A percentile compares a stretch with the other conserved stretches of the same genome.
Evolutionary conservation across 2,888 invertebrate species (phyloP).

Genomic region (Palloptera scutellata): DNA sequence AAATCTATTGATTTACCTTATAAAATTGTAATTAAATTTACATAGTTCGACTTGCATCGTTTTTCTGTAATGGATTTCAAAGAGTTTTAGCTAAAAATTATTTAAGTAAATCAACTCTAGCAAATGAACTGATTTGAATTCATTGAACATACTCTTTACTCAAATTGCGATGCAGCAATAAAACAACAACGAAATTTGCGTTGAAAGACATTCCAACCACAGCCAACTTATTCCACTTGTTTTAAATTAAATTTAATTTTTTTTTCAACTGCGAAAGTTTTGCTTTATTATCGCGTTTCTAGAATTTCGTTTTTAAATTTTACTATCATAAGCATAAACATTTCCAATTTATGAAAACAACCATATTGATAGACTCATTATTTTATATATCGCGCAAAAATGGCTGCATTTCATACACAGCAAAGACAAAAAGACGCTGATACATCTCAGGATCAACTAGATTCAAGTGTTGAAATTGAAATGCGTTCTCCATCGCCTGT

Average conservation of each 20-base stretch:
- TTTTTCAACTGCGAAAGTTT: too few species aligned
- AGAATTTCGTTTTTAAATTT: neutral
- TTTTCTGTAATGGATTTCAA: too few species aligned
- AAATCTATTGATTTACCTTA: too few species aligned
- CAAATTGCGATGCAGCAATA: too few species aligned
- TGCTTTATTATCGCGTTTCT: too few species aligned
- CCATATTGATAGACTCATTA: too few species aligned
- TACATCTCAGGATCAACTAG: conserved; percentile 24
- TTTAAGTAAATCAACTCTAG: too few species aligned
- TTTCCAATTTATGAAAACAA: conserved; percentile 3
- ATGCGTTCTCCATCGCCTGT: conserved; percentile 56
- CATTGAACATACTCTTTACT: too few species aligned
- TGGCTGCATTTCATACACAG: conserved; percentile 26
- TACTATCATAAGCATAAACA: conserved; percentile 16
- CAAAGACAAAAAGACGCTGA: conserved; percentile 27
- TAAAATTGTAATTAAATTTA: too few species aligned
- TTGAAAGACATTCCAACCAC: conserved; percentile 1
- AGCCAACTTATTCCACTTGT: conserved; percentile 19
- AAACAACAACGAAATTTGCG: too few species aligned
- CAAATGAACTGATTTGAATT: too few species aligned
- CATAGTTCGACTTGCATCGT: neutral
- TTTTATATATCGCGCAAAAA: neutral
- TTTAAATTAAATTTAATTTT: conserved; percentile 27
- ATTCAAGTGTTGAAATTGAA: conserved; percentile 54
- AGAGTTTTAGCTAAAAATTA: too few species aligned